These are phyloP conservation scores for Malacoraja senta DNA, from an alignment of 2,797 vertebrate genomes.

Conservation along the genomic window DNA sequence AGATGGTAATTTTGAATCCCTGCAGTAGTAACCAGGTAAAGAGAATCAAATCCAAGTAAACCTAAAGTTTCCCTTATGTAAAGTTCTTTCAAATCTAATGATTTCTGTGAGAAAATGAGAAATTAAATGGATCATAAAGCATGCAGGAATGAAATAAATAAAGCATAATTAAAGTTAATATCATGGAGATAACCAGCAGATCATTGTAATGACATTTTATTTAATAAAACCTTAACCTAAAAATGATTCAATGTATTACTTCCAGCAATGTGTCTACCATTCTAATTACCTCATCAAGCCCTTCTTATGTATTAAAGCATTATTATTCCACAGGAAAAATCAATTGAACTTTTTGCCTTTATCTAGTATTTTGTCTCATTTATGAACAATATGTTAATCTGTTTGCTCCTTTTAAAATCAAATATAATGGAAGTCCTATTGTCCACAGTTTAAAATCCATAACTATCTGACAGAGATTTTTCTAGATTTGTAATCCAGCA, in stretches of 20 bases:
- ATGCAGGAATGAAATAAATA: slow-evolving; percentile 7
- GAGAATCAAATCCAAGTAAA: background rate
- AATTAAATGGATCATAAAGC: slow-evolving; percentile 8
- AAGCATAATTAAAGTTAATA: slow-evolving; percentile 24
- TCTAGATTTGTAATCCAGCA: background rate
- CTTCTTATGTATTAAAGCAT: background rate
- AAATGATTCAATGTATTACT: slow-evolving; percentile 13
- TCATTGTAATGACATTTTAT: slow-evolving; percentile 27
- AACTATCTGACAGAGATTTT: background rate
- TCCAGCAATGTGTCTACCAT: background rate
- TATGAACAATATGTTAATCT: background rate
- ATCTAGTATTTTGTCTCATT: background rate
- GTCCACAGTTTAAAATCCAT: background rate
- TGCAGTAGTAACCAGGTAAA: background rate
- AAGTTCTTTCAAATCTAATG: background rate
- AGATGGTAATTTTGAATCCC: background rate
- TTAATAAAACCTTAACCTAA: background rate
- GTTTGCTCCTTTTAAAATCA: background rate
- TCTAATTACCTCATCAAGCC: background rate
- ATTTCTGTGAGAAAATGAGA: background rate
- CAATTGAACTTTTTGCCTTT: background rate
- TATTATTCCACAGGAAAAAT: background rate
- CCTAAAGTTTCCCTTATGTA: background rate
- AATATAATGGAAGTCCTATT: background rate
- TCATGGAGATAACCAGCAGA: background rate